These are phyloP conservation scores for Cosmorhoe ocellata DNA, from an alignment of 2,888 invertebrate species.

Conservation along the genomic window DNA sequence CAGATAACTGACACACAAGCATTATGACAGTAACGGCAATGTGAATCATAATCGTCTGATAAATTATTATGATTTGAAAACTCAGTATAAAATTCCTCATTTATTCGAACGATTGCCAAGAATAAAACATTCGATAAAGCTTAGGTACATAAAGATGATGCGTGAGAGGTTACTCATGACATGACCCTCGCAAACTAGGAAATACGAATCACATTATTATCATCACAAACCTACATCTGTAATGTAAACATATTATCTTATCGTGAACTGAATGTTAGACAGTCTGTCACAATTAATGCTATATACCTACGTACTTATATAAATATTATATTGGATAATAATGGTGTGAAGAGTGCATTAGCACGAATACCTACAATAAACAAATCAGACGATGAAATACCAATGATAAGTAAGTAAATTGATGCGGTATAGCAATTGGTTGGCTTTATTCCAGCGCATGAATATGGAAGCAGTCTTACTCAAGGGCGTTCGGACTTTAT, in stretches of 20 bases:
- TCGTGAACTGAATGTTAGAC: conserved; percentile 8
- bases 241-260: conserved; percentile 1
- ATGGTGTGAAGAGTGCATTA: too few relatives aligned
- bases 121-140: conserved; percentile 17
- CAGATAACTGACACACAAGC: too few relatives aligned
- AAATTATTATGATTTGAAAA: too few relatives aligned
- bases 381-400: too few relatives aligned
- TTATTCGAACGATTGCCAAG: conserved; percentile 29
- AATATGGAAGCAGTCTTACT: conserved; percentile 49
- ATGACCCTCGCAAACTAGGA: conserved; percentile 38
- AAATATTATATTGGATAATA: too few relatives aligned
- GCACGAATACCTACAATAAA: too few relatives aligned
- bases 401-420: conserved; percentile 55
- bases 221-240: neutral
- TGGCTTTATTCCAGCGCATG: conserved; percentile 61
- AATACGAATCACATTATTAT: conserved; percentile 18
- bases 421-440: conserved; percentile 56
- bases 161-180: too few relatives aligned
- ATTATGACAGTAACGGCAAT: too few relatives aligned
- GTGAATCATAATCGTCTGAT: conserved; percentile 8
- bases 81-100: too few relatives aligned
- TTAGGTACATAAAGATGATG: too few relatives aligned
- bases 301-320: too few relatives aligned
- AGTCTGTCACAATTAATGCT: neutral
- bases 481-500: conserved; percentile 62